Percentiles rank a stretch among this genome's conserved stretches.
Evolutionary conservation across 2,888 invertebrate species (phyloP).

Genomic region (Masnerella sp.): DNA sequence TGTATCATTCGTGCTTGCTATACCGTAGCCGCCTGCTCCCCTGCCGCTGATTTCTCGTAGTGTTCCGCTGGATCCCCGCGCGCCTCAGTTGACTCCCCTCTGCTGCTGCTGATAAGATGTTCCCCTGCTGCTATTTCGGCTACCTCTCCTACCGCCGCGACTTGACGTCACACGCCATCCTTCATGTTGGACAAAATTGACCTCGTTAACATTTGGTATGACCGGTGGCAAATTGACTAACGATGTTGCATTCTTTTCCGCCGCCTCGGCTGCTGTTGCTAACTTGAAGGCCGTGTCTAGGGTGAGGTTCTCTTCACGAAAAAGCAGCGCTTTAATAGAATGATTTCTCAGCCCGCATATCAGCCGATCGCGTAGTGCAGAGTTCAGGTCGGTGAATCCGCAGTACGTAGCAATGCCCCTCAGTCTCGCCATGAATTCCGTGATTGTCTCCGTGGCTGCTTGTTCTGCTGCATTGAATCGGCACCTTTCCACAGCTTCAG

Average conservation of each 20-base stretch:
- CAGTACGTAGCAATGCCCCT: conserved; percentile 16
- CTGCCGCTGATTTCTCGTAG: not conserved
- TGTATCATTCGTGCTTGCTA: not conserved
- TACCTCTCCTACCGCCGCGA: not conserved
- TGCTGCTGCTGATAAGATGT: not conserved
- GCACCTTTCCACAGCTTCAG: conserved; percentile 49
- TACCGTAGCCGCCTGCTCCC: not conserved
- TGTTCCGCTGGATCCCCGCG: not conserved
- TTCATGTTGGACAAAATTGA: not conserved
- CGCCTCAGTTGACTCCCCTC: not conserved
- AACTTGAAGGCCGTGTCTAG: not conserved
- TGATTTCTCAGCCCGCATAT: conserved; percentile 6
- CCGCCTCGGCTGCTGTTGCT: not conserved
- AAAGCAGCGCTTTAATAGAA: not conserved
- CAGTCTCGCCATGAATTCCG: conserved; percentile 70
- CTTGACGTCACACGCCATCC: not conserved
- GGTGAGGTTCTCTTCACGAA: conserved; percentile 3
- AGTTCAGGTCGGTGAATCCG: conserved; percentile 1
- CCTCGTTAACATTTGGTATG: not conserved
- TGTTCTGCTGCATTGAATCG: conserved; percentile 21
- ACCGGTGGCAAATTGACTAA: not conserved
- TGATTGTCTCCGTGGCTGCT: conserved; percentile 10
- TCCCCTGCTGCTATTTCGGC: not conserved
- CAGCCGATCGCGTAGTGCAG: conserved; percentile 3
- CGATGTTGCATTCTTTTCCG: conserved; percentile 10